Evolutionary conservation across 2,888 invertebrate genomes (phyloP).

Genomic region (Coleophora deauratella): DNA sequence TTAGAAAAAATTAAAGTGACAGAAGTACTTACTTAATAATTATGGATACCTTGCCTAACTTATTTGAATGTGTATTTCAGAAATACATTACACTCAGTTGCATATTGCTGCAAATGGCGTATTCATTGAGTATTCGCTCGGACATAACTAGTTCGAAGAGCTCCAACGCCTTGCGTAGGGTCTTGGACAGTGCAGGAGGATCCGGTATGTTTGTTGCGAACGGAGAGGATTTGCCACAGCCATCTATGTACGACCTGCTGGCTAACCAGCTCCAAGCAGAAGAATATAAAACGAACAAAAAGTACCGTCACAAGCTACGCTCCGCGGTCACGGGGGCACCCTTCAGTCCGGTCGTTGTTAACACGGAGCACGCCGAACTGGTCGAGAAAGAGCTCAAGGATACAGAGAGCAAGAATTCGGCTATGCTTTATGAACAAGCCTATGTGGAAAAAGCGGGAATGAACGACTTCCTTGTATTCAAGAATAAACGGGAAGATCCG

Average conservation of each 20-base stretch:
- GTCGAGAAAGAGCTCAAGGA: conserved; percentile 35
- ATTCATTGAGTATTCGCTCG: background rate
- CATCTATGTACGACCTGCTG: no score
- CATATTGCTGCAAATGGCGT: background rate
- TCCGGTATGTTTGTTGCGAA: no score
- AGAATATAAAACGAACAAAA: no score
- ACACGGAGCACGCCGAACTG: conserved; percentile 2
- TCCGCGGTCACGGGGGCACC: no score
- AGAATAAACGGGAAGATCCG: conserved; percentile 24
- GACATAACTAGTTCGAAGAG: background rate
- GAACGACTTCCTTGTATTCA: conserved; percentile 48
- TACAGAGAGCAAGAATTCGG: conserved; percentile 21
- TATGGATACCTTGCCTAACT: no score
- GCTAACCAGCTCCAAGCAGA: no score
- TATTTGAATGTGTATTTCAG: no score
- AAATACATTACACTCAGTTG: background rate
- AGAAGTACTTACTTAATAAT: no score
- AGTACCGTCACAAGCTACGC: no score
- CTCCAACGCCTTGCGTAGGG: background rate
- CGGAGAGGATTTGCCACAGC: no score
- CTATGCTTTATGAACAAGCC: conserved; percentile 34
- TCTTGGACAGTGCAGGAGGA: background rate
- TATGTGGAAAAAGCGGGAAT: conserved; percentile 34
- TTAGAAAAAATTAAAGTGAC: no score
- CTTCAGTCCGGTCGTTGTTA: background rate